Percentiles rank a stretch among this genome's conserved stretches.
Conservation (phyloP, 2,797 vertebrate species). For the Meriones psammophilus region DNA sequence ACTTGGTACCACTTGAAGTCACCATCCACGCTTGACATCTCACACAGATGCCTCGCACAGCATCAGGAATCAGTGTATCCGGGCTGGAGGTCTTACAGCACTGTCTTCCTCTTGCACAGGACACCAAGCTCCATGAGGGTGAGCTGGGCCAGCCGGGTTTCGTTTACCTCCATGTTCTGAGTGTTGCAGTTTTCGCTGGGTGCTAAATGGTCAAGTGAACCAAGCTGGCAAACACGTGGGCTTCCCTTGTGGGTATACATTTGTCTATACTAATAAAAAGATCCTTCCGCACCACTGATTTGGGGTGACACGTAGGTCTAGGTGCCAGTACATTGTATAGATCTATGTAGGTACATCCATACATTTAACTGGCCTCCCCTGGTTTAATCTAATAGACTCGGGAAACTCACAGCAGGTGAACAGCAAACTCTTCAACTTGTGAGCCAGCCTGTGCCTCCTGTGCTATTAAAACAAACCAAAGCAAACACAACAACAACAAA, state of each 20-base stretch:
- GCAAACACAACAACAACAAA: background rate
- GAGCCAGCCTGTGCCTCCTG: background rate
- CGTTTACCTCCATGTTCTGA: background rate
- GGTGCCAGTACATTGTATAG: background rate
- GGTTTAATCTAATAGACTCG: background rate
- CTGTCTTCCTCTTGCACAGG: fast-evolving
- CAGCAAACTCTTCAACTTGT: background rate
- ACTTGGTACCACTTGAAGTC: slow-evolving; percentile 7
- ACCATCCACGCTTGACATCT: background rate
- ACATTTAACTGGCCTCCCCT: background rate
- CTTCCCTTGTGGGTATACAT: background rate
- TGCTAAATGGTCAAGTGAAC: background rate
- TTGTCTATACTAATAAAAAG: background rate
- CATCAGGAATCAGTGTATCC: background rate
- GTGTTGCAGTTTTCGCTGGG: background rate
- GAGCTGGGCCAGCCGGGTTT: background rate
- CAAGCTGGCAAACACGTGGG: background rate
- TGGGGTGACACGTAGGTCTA: background rate
- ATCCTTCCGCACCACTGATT: background rate
- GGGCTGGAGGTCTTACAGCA: background rate
- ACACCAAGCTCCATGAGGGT: background rate
- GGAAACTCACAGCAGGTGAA: background rate
- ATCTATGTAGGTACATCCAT: background rate
- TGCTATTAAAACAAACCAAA: background rate
- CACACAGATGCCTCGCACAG: background rate